Evolutionary conservation across 2,888 invertebrate species (phyloP), one percentile per base, ranked within the genome.

Genomic region (Sphinx pinastri): DNA sequence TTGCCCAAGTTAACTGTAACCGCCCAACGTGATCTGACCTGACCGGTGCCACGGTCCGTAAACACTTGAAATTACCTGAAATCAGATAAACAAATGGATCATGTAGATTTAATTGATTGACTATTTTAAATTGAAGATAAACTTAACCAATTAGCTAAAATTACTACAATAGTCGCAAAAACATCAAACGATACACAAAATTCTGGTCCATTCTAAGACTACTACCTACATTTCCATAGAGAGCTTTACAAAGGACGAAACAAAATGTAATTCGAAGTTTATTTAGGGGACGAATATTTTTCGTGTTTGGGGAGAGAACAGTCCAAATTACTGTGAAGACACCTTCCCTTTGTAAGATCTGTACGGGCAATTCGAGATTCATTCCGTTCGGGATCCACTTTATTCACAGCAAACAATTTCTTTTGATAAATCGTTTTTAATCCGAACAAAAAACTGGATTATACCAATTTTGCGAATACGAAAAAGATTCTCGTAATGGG

Each of bases 351-450:
- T 63, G 75, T 76, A 78, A 74, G 79, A 83, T 79, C 80, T 82
- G 79, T 74, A 71, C 68, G 66, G 72, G 73, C 76, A 71, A 75
- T 77, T 75, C 67, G 58, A 71, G 72, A 70, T 74, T 76, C 79
- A 71, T 76, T 72, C 75, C 72, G 70, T 74, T 78, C 72, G 72
- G 72, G 77, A 75, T 73, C 75, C 73, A 75, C 75, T 79, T 80
- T 80, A 79, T 82, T 82, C 75, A 76, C 78, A 72, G 76, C 74
- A 77, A 80, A 80, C 78, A 79, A 78, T 82, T 57, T 81, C 76
- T 77, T 79, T 79, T 81, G 83, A 81, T 79, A 84, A 84, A 84
- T 83, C 77, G 80, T 77, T 84, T 84, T 82, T 81, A 84, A 83
- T 82, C 80, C 75, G 71, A 75, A 82, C 78, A 79, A 83, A 82